phyloP scores from a whole-genome alignment of 2,113 vertebrate species.

The Beaufortia kweichowensis region DNA sequence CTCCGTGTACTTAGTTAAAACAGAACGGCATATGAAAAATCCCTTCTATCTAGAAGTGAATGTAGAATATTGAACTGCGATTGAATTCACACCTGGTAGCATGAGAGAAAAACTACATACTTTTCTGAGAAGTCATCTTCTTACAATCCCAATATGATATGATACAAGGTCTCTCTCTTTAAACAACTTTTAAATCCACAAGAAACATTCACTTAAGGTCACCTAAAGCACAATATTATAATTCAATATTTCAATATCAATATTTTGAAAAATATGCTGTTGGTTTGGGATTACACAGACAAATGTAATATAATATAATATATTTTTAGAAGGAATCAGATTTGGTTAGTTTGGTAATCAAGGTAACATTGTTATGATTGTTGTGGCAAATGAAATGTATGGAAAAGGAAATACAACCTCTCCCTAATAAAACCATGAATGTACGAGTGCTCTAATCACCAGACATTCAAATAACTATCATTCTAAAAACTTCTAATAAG shows the following conservation, averaged over 20 bases:
- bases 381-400: too few relatives aligned
- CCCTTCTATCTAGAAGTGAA: constrained; percentile 40
- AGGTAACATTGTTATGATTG: too few relatives aligned
- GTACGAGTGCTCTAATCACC: neutral
- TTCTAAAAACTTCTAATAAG: constrained; percentile 16
- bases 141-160: neutral
- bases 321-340: too few relatives aligned
- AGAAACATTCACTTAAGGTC: neutral
- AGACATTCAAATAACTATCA: too few relatives aligned
- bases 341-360: too few relatives aligned
- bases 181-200: neutral
- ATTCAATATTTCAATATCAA: neutral
- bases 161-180: neutral
- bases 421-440: too few relatives aligned
- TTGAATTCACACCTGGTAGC: constrained; percentile 24
- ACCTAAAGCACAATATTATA: neutral
- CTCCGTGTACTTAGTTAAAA: constrained; percentile 47
- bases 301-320: too few relatives aligned
- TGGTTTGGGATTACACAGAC: neutral
- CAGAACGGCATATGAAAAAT: constrained; percentile 54
- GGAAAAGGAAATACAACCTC: too few relatives aligned
- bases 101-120: neutral
- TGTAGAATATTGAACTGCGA: constrained; percentile 40
- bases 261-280: neutral
- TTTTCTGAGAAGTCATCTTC: neutral